Base-by-base conservation (phyloP, 2,797 vertebrate genomes). In the Rachycentron canadum region DNA sequence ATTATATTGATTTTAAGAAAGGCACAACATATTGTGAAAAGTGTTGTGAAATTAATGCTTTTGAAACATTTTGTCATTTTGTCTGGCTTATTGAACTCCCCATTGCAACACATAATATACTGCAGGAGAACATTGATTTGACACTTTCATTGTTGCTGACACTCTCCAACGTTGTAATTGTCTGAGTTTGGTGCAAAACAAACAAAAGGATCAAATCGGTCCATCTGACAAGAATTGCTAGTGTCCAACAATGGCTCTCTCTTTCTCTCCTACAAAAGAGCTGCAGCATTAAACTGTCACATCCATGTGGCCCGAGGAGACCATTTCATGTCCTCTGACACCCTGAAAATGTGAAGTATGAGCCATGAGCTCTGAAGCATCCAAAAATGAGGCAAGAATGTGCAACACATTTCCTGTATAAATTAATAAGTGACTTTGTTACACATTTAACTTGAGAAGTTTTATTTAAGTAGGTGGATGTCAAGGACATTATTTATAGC, bases 201-300 rank as follows among this genome's bases (percentile, higher is more conserved):
- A 92, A 91, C 80, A 90, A 81, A 83, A 82, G 68, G 67, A 82
- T 87, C 70, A 82, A 83, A 91, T 78, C 57, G 82, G 62, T 43
- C 79, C 67, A 21, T 82, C 79, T 91, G 90, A 89, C 88, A 78
- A 71, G 64, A 68, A 52, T 70, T 62, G 63, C 86, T 52, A 25
- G 47, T 73, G 76, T 77, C 78, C 80, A 76, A 85, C 83, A 86
- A 82, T 68, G 79, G 26, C 56, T 84, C 59, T 53, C 60, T 19
- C 69, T 36, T 57, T 21, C 68, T 72, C 61, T 47, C 13, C 57
- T 8, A 78, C 65, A 76, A 86, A 88, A 82, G 77, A 84, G 58
- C 34, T 6, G 25, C 70, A 73, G 79, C 83, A 64, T 72, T 64
- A 70, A 81, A 82, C 75, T 82, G 89, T 90, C 87, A 87, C 85